Conservation (phyloP, 2,113 vertebrate species). For the Poicephalus gulielmi region DNA sequence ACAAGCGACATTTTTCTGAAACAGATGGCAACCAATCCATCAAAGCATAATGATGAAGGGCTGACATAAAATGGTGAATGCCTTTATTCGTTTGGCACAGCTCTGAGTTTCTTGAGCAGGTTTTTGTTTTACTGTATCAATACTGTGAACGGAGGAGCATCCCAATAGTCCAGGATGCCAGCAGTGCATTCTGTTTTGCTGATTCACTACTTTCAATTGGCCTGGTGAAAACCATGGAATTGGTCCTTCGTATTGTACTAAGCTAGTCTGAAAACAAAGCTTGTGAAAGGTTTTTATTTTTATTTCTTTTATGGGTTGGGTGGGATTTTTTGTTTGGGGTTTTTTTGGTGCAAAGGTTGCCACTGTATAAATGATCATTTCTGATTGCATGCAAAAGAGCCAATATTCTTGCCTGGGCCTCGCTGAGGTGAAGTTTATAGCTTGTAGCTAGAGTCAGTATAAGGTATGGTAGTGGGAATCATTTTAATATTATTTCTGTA, state of each 20-base stretch:
- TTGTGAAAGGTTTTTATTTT: conserved; percentile 60
- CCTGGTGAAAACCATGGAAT: conserved; percentile 33
- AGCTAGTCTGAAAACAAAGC: conserved; percentile 54
- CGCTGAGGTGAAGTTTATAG: conserved; percentile 64
- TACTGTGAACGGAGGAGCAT: conserved; percentile 75
- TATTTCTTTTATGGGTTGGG: not conserved
- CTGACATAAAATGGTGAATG: conserved; percentile 6
- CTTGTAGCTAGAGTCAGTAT: conserved; percentile 66
- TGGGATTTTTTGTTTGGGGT: not conserved
- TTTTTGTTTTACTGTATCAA: conserved; percentile 51
- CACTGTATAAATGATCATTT: conserved; percentile 61
- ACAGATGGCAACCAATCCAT: conserved; percentile 40
- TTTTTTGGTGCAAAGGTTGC: conserved; percentile 35
- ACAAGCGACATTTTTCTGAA: conserved; percentile 48
- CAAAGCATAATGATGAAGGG: not conserved
- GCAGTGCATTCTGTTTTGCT: not conserved
- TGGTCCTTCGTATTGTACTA: conserved; percentile 30
- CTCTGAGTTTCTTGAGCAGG: conserved; percentile 24
- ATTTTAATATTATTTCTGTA: conserved; percentile 58
- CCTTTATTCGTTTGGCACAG: not conserved
- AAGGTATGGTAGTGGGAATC: conserved; percentile 59
- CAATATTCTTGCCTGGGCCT: conserved; percentile 68
- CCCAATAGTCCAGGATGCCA: not conserved
- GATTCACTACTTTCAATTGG: conserved; percentile 40
- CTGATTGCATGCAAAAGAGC: conserved; percentile 69